Evolutionary conservation across 2,888 invertebrate species (phyloP).

Genomic region (Patella pellucida): DNA sequence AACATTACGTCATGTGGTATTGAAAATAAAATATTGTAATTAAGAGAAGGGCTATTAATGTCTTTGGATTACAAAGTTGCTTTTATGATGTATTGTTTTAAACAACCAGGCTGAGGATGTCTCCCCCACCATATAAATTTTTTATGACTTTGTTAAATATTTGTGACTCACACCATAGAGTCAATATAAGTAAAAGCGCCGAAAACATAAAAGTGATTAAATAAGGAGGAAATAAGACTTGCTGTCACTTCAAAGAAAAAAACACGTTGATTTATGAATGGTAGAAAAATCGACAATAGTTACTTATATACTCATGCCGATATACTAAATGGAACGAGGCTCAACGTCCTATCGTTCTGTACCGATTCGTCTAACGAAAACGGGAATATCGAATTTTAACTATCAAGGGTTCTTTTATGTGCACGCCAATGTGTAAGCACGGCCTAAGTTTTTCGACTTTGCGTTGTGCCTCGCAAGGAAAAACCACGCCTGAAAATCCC

Average conservation of each 20-base stretch:
- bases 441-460: too few relatives aligned
- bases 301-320: too few relatives aligned
- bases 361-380: too few relatives aligned
- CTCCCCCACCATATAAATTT: background rate
- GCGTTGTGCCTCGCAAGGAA: too few relatives aligned
- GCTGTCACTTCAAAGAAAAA: constrained; percentile 2
- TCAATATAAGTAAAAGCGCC: background rate
- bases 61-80: background rate
- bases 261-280: too few relatives aligned
- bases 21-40: constrained; percentile 8
- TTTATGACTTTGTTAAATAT: background rate
- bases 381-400: too few relatives aligned
- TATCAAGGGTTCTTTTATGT: too few relatives aligned
- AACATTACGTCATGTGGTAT: background rate
- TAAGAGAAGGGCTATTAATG: constrained; percentile 4
- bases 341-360: too few relatives aligned
- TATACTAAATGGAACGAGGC: too few relatives aligned
- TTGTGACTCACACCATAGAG: background rate
- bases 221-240: background rate
- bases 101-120: background rate
- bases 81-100: constrained; percentile 8
- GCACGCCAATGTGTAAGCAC: too few relatives aligned
- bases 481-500: too few relatives aligned
- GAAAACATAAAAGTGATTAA: background rate
- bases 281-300: too few relatives aligned